Evolutionary conservation across 2,113 vertebrate genomes (phyloP), one percentile per base, ranked within the genome.

Genomic region (Myocastor coypus): DNA sequence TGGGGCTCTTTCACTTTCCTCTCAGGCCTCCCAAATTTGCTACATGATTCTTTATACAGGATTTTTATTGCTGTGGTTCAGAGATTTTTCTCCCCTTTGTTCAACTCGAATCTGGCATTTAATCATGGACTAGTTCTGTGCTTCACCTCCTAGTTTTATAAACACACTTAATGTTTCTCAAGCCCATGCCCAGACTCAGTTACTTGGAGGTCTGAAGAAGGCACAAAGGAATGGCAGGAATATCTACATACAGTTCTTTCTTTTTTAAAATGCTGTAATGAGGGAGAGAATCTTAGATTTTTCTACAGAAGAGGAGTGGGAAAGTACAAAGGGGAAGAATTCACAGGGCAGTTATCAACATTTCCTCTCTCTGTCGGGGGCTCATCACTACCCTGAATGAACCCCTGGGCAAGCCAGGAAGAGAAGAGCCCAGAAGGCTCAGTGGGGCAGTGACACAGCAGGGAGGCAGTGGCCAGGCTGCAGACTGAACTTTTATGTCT

Each of bases 61-160:
- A 81, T 61, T 75, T 28, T 84, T 32, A 92, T 30, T 83, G 8
- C 52, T 85, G 9, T 89, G 20, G 78, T 73, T 97, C 78, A 90
- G 89, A 96, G 87, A 92, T 59, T 64, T 89, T 24, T 82, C 59
- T 55, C 3, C 30, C 4, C 40, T 89, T 85, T 85, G 66, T 37
- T 94, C 69, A 93, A 75, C 88, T 94, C 28, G 92, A 83, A 86
- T 80, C 5, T 57, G 71, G 40, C 11, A 80, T 77, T 89, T 93
- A 94, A 71, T 73, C 34, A 81, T 16, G 66, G 22, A 69, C 7
- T 64, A 37, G 83, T 5, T 93, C 28, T 82, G n/a, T 82, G 26
- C 37, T 96, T 84, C 63, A 80, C 89, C 55, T 92, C 81, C 26
- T 92, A 24, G 69, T 83, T 80, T 93, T 83, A 93, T 86, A 93